These are phyloP conservation scores for Dolichopus griseipennis DNA, from an alignment of 2,888 invertebrate species.

Conservation along the genomic window DNA sequence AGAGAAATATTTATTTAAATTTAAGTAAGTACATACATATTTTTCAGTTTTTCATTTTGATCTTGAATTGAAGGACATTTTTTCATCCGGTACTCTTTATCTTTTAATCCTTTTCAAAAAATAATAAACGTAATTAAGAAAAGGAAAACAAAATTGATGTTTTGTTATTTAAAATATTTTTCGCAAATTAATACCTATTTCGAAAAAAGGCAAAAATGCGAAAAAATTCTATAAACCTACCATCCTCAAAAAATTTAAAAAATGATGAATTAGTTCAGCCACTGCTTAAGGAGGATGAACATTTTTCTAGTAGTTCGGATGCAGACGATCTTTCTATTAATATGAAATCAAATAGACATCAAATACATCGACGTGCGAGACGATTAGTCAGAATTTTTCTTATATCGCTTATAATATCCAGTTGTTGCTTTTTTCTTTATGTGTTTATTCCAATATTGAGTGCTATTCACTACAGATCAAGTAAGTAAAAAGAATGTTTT, in stretches of 20 bases:
- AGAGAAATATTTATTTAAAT: too few relatives aligned
- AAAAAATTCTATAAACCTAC: too few relatives aligned
- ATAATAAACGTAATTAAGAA: too few relatives aligned
- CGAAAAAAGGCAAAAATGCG: too few relatives aligned
- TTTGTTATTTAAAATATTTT: too few relatives aligned
- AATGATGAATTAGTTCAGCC: neutral
- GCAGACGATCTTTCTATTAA: neutral
- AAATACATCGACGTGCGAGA: conserved; percentile 29
- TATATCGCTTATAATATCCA: conserved; percentile 26
- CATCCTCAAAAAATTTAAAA: neutral
- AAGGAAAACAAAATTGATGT: too few relatives aligned
- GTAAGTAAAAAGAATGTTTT: conserved; percentile 25
- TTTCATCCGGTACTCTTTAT: too few relatives aligned
- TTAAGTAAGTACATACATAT: too few relatives aligned
- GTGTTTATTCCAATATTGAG: conserved; percentile 34
- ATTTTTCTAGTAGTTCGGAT: neutral
- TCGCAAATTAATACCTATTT: too few relatives aligned
- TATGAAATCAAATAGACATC: conserved; percentile 21
- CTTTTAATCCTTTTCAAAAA: too few relatives aligned
- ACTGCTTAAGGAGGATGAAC: neutral
- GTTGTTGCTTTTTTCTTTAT: conserved; percentile 28
- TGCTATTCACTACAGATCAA: conserved; percentile 32
- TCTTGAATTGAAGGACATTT: too few relatives aligned
- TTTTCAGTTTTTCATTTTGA: too few relatives aligned
- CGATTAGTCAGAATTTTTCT: conserved; percentile 28